Conservation (phyloP, 2,888 invertebrate species). For the Metopia argyrocephala region DNA sequence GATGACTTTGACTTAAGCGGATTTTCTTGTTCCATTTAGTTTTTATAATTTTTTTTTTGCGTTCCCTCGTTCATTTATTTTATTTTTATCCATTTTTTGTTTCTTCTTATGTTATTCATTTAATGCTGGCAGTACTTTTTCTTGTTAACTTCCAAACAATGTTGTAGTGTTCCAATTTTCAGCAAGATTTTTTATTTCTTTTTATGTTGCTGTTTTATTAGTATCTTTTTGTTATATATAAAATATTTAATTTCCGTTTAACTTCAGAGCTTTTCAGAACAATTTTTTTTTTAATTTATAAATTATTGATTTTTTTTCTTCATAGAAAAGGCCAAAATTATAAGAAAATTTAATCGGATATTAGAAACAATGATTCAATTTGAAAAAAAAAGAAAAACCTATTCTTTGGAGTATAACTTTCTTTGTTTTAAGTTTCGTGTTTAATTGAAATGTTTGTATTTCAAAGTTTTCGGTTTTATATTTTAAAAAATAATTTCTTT, state of each 20-base stretch:
- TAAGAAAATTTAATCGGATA: too few relatives aligned
- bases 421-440: too few relatives aligned
- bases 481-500: too few relatives aligned
- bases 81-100: not conserved
- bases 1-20: constrained; percentile 54
- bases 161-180: constrained; percentile 13
- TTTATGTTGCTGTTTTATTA: not conserved
- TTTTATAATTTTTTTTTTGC: not conserved
- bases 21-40: constrained; percentile 53
- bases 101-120: not conserved
- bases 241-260: constrained; percentile 52
- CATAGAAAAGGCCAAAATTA: too few relatives aligned
- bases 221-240: constrained; percentile 22
- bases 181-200: not conserved
- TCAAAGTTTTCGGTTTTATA: too few relatives aligned
- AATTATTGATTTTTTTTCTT: not conserved
- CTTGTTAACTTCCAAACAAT: not conserved
- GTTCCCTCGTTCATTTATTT: not conserved
- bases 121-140: not conserved
- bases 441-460: too few relatives aligned
- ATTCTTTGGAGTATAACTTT: too few relatives aligned
- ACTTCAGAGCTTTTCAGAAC: constrained; percentile 15
- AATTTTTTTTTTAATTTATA: not conserved
- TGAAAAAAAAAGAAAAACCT: too few relatives aligned
- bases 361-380: too few relatives aligned